Evolutionary conservation across 2,888 invertebrate genomes (phyloP).

Genomic region (Drosophila pseudotakahashii): DNA sequence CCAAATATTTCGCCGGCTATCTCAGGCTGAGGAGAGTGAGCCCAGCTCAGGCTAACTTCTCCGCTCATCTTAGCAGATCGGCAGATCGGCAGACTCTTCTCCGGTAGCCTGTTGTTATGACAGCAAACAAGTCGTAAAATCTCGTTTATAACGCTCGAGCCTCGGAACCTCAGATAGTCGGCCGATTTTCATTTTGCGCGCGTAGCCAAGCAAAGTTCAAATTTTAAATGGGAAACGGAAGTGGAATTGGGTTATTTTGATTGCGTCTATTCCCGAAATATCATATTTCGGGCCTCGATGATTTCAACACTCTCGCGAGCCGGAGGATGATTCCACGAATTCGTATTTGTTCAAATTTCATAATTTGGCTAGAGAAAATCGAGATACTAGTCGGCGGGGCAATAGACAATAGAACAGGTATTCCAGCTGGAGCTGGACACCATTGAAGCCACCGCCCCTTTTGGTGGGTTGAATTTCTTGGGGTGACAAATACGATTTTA

Average conservation of each 20-base stretch:
- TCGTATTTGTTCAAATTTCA: constrained; percentile 7
- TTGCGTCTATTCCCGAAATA: constrained; percentile 34
- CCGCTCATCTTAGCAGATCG: constrained; percentile 7
- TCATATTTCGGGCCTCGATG: constrained; percentile 9
- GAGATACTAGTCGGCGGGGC: neutral
- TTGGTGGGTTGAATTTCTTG: constrained; percentile 34
- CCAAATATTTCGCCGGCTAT: constrained; percentile 64
- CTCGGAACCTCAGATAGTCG: constrained; percentile 13
- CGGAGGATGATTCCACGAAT: constrained; percentile 17
- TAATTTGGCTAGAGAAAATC: constrained; percentile 15
- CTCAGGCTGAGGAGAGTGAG: too few species aligned
- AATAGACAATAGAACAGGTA: constrained; percentile 55
- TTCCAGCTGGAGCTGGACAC: constrained; percentile 43
- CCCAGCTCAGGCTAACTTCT: neutral
- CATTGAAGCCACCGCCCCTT: constrained; percentile 1
- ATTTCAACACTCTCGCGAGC: constrained; percentile 1
- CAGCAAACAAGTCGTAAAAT: constrained; percentile 74
- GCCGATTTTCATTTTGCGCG: constrained; percentile 24
- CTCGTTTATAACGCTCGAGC: constrained; percentile 53
- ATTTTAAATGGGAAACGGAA: constrained; percentile 39
- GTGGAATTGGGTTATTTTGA: constrained; percentile 35
- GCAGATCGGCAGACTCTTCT: constrained; percentile 23
- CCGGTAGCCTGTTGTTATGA: constrained; percentile 67
- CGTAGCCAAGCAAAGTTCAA: constrained; percentile 32
- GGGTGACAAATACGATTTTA: constrained; percentile 64